A percentile compares a stretch with the other conserved stretches of the same genome.
Conservation (phyloP, 2,888 invertebrate genomes). For the Pilophorus perplexus region DNA sequence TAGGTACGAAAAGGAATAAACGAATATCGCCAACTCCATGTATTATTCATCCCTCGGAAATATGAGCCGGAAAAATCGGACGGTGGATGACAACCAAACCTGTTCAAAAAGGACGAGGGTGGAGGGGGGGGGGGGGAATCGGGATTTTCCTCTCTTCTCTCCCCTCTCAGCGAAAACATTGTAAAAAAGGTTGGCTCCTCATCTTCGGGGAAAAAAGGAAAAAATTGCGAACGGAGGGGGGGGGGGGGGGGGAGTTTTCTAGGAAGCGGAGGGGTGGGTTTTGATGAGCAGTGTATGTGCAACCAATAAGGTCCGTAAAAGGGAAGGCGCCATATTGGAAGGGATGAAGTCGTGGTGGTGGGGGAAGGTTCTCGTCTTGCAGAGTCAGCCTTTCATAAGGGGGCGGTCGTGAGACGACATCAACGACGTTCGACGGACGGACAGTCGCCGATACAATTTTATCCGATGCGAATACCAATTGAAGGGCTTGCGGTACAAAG, state of each 20-base stretch:
- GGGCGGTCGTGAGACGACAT: no score
- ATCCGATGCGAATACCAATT: no score
- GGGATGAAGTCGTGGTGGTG: slow-evolving; percentile 49
- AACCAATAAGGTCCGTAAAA: slow-evolving; percentile 49
- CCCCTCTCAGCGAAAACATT: slow-evolving; percentile 13
- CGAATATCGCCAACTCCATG: background rate
- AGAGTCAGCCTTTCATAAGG: slow-evolving; percentile 39
- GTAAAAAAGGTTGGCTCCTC: slow-evolving; percentile 27
- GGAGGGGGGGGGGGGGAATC: slow-evolving; percentile 10
- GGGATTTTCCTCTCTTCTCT: slow-evolving; percentile 5
- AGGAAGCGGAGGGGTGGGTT: slow-evolving; percentile 36
- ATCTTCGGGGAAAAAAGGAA: slow-evolving; percentile 27
- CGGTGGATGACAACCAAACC: no score
- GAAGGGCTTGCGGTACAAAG: no score
- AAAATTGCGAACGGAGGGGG: slow-evolving; percentile 37
- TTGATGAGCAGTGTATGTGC: slow-evolving; percentile 50
- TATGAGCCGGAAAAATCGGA: no score
- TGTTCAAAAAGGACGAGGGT: background rate
- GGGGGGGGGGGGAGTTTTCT: slow-evolving; percentile 18
- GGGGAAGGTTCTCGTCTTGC: slow-evolving; percentile 39
- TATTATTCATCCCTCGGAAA: slow-evolving; percentile 12
- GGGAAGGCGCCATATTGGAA: slow-evolving; percentile 50
- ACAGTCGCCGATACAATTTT: no score
- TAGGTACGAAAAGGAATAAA: background rate
- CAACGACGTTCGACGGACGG: no score